These are phyloP conservation scores for Echinometra lucunter DNA, from an alignment of 53 echinoderm and acorn worm species.

Conservation along the genomic window DNA sequence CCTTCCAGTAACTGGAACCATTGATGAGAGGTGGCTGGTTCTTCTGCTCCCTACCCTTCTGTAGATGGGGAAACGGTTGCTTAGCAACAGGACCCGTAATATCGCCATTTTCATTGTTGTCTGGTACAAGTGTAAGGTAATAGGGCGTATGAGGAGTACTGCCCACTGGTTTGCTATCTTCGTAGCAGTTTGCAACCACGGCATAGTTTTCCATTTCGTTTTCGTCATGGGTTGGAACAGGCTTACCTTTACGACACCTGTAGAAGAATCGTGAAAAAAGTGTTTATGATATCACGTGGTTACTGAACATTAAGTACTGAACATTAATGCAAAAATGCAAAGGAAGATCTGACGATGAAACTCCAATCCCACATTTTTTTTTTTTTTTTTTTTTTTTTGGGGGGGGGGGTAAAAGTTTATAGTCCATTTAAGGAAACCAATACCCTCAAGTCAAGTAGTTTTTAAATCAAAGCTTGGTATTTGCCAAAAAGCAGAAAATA, in stretches of 20 bases:
- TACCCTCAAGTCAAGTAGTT: too few relatives aligned
- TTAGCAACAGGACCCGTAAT: not conserved
- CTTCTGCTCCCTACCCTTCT: not conserved
- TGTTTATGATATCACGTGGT: not conserved
- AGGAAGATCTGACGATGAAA: too few relatives aligned
- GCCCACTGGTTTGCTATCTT: not conserved
- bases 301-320: not conserved
- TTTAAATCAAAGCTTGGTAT: too few relatives aligned
- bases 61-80: not conserved
- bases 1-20: not conserved
- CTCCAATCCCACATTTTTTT: too few relatives aligned
- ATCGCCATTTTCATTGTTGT: not conserved
- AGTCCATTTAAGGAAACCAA: too few relatives aligned
- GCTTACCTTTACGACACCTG: not conserved
- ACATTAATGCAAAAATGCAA: not conserved
- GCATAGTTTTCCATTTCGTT: slow-evolving; percentile 18
- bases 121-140: not conserved
- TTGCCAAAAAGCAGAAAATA: too few relatives aligned
- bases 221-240: not conserved
- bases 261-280: not conserved
- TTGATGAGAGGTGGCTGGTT: not conserved
- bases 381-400: too few relatives aligned
- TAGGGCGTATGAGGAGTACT: not conserved
- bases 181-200: not conserved
- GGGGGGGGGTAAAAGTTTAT: too few relatives aligned